Evolutionary conservation across 2,797 vertebrate genomes (phyloP), one percentile per base, ranked within the genome.

Genomic region (Melanotaenia pygmaea): DNA sequence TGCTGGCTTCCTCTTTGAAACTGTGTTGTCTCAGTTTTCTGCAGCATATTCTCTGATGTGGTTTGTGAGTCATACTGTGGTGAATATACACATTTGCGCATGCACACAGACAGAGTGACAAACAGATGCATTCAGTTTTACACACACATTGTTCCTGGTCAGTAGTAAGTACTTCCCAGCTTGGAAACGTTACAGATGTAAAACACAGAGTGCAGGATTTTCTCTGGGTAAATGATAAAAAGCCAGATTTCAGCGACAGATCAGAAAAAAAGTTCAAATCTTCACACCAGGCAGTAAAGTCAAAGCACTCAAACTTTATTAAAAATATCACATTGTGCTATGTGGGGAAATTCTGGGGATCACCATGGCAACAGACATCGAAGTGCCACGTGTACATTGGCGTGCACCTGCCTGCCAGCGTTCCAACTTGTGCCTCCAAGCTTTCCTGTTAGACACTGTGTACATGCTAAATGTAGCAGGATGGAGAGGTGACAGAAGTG

Each of bases 341-440:
- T 74, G 65, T 83, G 73, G 83, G 84, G 89, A 85, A 86, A 89
- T 86, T 89, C 88, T 90, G 62, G 79, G 80, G 90, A 87, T 94
- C 88, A 85, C 92, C 92, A 93, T 92, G 87, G 93, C 86, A 93
- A 93, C 93, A 93, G 91, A 93, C 91, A 90, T 87, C 74, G 70
- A 79, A 89, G 90, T 86, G 82, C 84, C 84, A 88, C 78, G 73
- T 64, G 79, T 85, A 81, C 40, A 4, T 77, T 82, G 35, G 66
- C 79, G 77, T 82, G 84, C 89, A 90, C 86, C 91, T 91, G 91
- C 74, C 79, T 86, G 82, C 79, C 75, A 70, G 76, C 66, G 70
- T 79, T 89, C 75, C 83, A 83, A 76, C 76, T 78, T 83, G 50
- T 83, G 86, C 75, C 72, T 83, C 69, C 54, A 59, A 85, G 79